These are phyloP conservation scores for Siniperca scherzeri DNA, from an alignment of 2,797 vertebrate genomes.

Conservation along the genomic window DNA sequence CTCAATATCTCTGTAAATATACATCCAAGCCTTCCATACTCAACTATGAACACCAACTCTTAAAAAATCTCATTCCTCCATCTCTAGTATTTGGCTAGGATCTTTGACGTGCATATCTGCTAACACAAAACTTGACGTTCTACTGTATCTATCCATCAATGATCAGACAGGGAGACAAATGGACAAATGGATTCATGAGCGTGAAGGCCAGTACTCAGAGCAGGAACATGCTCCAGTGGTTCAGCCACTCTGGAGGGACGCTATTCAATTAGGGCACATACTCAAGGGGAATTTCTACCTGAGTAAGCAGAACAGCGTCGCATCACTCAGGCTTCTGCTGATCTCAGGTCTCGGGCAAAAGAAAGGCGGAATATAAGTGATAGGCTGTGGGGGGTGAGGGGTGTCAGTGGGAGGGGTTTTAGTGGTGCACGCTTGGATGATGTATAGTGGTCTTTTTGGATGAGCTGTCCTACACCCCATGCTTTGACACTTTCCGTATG, in stretches of 20 bases:
- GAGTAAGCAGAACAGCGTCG: slow-evolving; percentile 75
- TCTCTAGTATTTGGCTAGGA: neutral
- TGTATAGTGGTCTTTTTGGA: neutral
- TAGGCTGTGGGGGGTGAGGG: neutral
- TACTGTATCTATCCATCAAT: slow-evolving; percentile 35
- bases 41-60: neutral
- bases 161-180: slow-evolving; percentile 49
- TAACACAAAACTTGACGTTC: slow-evolving; percentile 33
- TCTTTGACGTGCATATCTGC: slow-evolving; percentile 12
- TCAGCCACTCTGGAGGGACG: slow-evolving; percentile 48
- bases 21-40: neutral
- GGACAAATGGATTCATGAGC: slow-evolving; percentile 47
- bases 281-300: slow-evolving; percentile 66
- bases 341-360: slow-evolving; percentile 55
- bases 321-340: slow-evolving; percentile 63
- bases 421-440: slow-evolving; percentile 1
- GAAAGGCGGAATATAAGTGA: slow-evolving; percentile 16
- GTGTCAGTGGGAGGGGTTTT: neutral
- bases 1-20: slow-evolving; percentile 6
- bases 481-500: slow-evolving; percentile 14
- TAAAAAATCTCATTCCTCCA: neutral
- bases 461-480: neutral
- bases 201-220: slow-evolving; percentile 55
- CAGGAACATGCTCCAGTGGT: slow-evolving; percentile 40
- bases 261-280: slow-evolving; percentile 67